Evolutionary conservation across 1,140 invertebrate species (phyloP), one percentile per base, ranked within the genome.

Genomic region (Drosophila funebris): DNA sequence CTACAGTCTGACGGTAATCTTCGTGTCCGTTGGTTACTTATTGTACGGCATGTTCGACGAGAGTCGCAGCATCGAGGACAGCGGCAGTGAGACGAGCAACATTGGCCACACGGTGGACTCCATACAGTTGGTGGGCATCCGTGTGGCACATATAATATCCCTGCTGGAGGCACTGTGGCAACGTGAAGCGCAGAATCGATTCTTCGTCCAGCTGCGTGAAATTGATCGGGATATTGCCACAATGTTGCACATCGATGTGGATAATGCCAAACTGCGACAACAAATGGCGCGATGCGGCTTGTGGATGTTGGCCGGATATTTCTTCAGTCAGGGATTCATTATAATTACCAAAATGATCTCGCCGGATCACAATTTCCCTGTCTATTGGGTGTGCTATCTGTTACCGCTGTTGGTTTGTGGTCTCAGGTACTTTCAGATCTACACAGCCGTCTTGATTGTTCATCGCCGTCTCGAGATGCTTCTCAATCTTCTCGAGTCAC

Each of bases 41-140:
- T 29, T 71, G 8, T 87, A 90, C 31, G 83, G 74, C 0, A 16
- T 91, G 2, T 79, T 91, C 36, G 41, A 62, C 14, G 73, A 46
- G 39, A 73, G 64, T 31, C 64, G 58, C 44, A 27, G 5, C 6
- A 37, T 36, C 9, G 53, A 9, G 7, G 33, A 46, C 5, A 27
- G 16, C 46, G 27, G 18, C 14, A 31, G 13, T 4, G 58, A 58
- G 27, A 62, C 64, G 1, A 44, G 39, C 0, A 69, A 67, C 37
- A 75, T 91, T 29, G 90, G 90, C 0, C 61, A 88, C 41, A 91
- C 81, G 0, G 81, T 91, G 8, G 90, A 91, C 62, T 89, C 63
- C 13, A 90, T 91, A 37, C 90, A 91, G 62, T 29, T 91, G 69
- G 67, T 90, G 22, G 88, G 90, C 46, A 84, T 91, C 36, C 87